Evolutionary conservation across 2,113 vertebrate species (phyloP).

Genomic region (Willisornis vidua): DNA sequence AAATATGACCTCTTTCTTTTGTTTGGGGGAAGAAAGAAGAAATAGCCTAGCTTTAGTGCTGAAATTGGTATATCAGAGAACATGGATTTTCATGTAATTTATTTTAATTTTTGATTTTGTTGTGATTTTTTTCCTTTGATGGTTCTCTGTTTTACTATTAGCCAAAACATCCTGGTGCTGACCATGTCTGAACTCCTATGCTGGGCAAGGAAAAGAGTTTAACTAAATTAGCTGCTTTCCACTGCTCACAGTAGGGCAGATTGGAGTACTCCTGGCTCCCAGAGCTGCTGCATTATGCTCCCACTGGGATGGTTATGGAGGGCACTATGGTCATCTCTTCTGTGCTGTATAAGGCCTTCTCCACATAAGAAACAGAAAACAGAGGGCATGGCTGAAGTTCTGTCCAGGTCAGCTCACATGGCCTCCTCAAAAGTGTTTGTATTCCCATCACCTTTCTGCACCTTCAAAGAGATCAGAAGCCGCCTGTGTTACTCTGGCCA

Average conservation of each 20-base stretch:
- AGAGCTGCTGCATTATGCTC: not conserved
- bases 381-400: not conserved
- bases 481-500: not conserved
- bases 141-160: not conserved
- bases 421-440: not conserved
- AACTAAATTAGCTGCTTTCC: not conserved
- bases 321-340: not conserved
- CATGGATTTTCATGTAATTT: not conserved
- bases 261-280: not conserved
- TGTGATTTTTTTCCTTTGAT: accelerated
- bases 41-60: not conserved
- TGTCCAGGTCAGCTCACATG: not conserved
- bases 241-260: not conserved
- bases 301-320: not conserved
- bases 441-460: not conserved
- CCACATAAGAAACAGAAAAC: not conserved
- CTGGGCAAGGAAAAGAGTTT: not conserved
- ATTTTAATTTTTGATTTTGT: not conserved
- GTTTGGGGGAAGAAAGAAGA: not conserved
- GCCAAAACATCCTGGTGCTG: not conserved
- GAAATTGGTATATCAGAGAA: not conserved
- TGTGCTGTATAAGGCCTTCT: accelerated
- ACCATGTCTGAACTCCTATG: not conserved
- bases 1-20: not conserved
- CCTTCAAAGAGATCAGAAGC: not conserved